Base-by-base conservation (phyloP, 2,797 vertebrate genomes). In the Neostethus bicornis region DNA sequence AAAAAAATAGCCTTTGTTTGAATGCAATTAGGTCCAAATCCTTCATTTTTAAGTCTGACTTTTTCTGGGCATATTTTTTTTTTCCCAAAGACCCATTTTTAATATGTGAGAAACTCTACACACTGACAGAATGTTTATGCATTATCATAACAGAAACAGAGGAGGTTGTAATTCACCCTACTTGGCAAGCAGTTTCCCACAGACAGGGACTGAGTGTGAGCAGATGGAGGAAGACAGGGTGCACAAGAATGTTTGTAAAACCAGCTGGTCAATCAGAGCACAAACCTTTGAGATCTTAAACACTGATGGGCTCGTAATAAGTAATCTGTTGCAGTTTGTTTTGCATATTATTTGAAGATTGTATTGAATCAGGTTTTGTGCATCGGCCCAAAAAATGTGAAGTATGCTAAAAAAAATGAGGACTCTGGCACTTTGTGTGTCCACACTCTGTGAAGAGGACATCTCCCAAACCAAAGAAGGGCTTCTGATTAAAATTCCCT, bases 141-240 rank as follows among this genome's bases (percentile, higher is more conserved):
- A 19, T 53, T 42, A 43, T 63, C 1, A 14, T 56, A 70, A 34
- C 20, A 10, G 35, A 41, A 46, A 57, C n/a, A 9, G 49, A 4
- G 31, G 51, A 45, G 44, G 34, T 26, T 47, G 21, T 56, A 58
- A 60, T 65, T 44, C 26, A 51, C 14, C 19, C 24, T 42, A 3
- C 49, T 52, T 73, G 63, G 51, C 66, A 65, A 57, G 60, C 62
- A 61, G 32, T 45, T 42, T 49, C 47, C 6, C 41, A 46, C 2
- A 50, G 28, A 38, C 48, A 52, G 13, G 23, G 17, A 53, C 41
- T 42, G 47, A 59, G 58, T 31, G 60, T 42, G 51, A 76, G 55
- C 78, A 81, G 76, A 78, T 77, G 73, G 76, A 62, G 32, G 32
- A 37, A 66, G 55, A 67, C 44, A 41, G 50, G 52, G 73, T 69